phyloP scores from a whole-genome alignment of 1,140 invertebrate genomes.

The Palaemon carinicauda region DNA sequence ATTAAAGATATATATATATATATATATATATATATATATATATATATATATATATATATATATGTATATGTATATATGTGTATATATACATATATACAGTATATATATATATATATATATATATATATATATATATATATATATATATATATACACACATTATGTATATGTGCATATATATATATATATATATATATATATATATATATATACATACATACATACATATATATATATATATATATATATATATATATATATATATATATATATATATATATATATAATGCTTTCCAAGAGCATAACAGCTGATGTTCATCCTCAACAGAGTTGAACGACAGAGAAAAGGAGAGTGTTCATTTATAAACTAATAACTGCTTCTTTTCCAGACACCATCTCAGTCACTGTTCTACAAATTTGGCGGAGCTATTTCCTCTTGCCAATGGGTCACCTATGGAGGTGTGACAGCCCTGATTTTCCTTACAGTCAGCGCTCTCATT shows the following conservation, averaged over 20 bases:
- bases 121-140: neutral
- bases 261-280: too few species aligned
- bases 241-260: too few species aligned
- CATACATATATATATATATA: too few species aligned
- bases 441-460: constrained; percentile 51
- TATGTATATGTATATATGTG: too few species aligned
- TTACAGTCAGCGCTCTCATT: neutral
- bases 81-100: neutral
- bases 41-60: too few species aligned
- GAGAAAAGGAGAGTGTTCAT: too few species aligned
- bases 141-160: neutral
- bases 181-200: neutral
- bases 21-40: too few species aligned
- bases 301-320: too few species aligned
- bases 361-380: too few species aligned
- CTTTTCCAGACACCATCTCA: constrained; percentile 18
- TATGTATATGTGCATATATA: neutral
- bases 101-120: neutral
- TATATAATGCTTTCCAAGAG: too few species aligned
- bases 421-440: constrained; percentile 11
- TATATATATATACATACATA: neutral
- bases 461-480: neutral
- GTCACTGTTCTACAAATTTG: constrained; percentile 31
- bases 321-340: neutral
- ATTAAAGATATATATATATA: too few species aligned